Evolutionary conservation across 2,888 invertebrate species (phyloP), one percentile per base, ranked within the genome.

Genomic region (Cosmorhoe ocellata): DNA sequence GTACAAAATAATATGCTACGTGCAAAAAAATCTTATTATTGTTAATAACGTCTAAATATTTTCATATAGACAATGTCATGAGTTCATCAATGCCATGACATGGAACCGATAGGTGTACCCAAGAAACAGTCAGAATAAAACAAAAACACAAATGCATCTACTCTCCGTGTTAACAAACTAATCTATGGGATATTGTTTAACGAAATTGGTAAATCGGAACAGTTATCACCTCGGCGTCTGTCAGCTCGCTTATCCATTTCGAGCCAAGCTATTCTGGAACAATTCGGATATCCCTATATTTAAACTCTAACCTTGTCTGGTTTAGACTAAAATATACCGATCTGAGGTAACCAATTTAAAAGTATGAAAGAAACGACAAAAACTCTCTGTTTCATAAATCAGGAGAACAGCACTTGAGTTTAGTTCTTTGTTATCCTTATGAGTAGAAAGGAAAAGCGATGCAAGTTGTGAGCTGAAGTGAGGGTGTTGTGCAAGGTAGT

Each of bases 61-160:
- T n/a, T n/a, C n/a, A n/a, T n/a, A n/a, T n/a, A n/a, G n/a, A 50
- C 51, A 48, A 22, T 22, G 46, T 39, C 49, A 52, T 45, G 59
- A 53, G 42, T 55, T 54, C 54, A 57, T 59, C 55, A 57, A 24
- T 24, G 18, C 18, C 38, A 32, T 37, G 36, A 4, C 38, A 38
- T 12, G 24, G 11, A 26, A 38, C 18, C 11, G 44, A 31, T 13
- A 28, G 36, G 46, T 28, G 46, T 51, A 44, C 42, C 37, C 50
- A 44, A 51, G 22, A 27, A 40, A 51, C 46, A 56, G 56, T 51
- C 59, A 54, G 54, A 56, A 54, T 41, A 56, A 18, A 56, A 51
- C 26, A 43, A 51, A 44, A 40, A 18, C 28, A 11, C 24, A 44
- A 36, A 40, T 34, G 47, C 18, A 40, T 47, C 40, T 26, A 39